Conservation (phyloP, 2,888 invertebrate species). For the Entomobrya multifasciata region DNA sequence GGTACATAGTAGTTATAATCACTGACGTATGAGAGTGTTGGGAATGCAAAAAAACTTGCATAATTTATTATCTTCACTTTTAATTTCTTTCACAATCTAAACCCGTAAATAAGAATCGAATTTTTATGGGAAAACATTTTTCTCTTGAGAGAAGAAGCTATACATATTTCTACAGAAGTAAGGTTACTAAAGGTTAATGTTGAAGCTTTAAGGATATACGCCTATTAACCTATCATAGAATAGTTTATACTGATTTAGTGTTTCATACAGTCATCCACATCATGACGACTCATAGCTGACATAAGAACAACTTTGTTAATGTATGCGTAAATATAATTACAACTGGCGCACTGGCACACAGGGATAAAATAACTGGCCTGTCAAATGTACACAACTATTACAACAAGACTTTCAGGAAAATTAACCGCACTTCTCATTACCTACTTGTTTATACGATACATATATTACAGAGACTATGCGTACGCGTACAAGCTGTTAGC, state of each 20-base stretch:
- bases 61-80: slow-evolving; percentile 60
- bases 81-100: slow-evolving; percentile 44
- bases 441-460: too few relatives aligned
- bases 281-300: slow-evolving; percentile 55
- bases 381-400: slow-evolving; percentile 8
- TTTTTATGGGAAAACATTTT: slow-evolving; percentile 30
- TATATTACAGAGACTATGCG: too few relatives aligned
- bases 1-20: too few relatives aligned
- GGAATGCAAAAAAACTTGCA: slow-evolving; percentile 45
- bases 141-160: neutral
- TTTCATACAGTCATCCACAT: slow-evolving; percentile 15
- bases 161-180: neutral
- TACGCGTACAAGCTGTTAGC: neutral
- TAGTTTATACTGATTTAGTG: neutral
- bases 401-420: slow-evolving; percentile 29
- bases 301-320: slow-evolving; percentile 33
- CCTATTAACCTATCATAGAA: neutral
- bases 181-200: slow-evolving; percentile 50
- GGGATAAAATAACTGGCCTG: slow-evolving; percentile 11
- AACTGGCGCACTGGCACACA: neutral
- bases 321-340: slow-evolving; percentile 44
- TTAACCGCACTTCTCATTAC: slow-evolving; percentile 16
- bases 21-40: neutral
- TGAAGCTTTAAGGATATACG: neutral
- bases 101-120: slow-evolving; percentile 25